Conservation (phyloP, 2,888 invertebrate species). For the Leptopterna dolabrata region DNA sequence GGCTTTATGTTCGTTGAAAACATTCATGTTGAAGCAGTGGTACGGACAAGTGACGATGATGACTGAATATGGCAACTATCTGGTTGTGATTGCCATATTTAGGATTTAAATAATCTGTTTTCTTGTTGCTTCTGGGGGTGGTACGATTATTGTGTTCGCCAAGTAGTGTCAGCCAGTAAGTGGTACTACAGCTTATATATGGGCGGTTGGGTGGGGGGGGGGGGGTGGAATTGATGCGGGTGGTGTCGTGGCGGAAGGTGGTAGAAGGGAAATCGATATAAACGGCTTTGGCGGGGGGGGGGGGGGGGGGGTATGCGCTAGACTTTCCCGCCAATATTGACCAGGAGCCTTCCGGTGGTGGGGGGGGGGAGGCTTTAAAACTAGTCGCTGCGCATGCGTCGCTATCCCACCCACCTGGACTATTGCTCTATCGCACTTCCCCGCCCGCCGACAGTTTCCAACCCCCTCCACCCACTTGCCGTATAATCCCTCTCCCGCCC, state of each 20-base stretch:
- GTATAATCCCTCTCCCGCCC: conserved; percentile 32
- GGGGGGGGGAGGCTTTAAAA: background rate
- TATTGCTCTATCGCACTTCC: conserved; percentile 20
- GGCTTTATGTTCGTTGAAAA: too few species aligned
- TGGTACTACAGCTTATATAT: conserved; percentile 35
- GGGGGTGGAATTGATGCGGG: conserved; percentile 1
- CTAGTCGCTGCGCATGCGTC: conserved; percentile 9
- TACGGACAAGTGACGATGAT: too few species aligned
- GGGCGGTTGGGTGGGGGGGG: background rate
- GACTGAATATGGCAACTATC: too few species aligned
- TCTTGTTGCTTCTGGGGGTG: conserved; percentile 24
- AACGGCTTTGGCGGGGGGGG: background rate
- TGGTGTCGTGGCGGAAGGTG: background rate
- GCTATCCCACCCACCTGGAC: background rate
- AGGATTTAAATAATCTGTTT: background rate
- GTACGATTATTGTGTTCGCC: conserved; percentile 6
- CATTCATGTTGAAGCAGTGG: background rate
- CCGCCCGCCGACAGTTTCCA: background rate
- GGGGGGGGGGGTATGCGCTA: conserved; percentile 44
- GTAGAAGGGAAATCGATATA: conserved; percentile 45
- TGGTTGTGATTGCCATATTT: background rate
- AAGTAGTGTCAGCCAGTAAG: conserved; percentile 53
- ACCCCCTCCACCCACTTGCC: background rate
- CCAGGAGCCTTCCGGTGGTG: conserved; percentile 30
- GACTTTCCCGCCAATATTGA: conserved; percentile 57